phyloP scores from a whole-genome alignment of 2,797 vertebrate species.

The Alosa sapidissima region DNA sequence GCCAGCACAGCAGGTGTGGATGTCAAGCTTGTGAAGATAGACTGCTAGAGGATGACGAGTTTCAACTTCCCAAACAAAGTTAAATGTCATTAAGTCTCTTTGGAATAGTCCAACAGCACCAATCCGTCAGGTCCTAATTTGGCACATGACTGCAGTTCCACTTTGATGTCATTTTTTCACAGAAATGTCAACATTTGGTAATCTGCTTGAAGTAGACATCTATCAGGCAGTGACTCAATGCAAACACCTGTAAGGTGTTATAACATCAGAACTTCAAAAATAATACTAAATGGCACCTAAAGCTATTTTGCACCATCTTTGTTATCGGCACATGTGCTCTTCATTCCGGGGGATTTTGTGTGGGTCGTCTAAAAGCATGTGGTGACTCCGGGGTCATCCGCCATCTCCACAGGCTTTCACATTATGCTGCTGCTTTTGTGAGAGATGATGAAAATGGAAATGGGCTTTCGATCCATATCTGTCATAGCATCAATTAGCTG shows the following conservation, averaged over 20 bases:
- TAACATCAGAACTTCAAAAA: background rate
- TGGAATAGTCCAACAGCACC: background rate
- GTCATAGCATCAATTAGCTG: constrained; percentile 35
- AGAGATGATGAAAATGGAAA: constrained; percentile 27
- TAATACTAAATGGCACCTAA: background rate
- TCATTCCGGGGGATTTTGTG: background rate
- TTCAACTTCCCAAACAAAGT: background rate
- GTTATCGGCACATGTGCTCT: background rate
- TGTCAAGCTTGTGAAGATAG: background rate
- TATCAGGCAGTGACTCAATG: background rate
- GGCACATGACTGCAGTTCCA: background rate
- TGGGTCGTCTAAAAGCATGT: background rate
- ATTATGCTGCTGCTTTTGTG: background rate
- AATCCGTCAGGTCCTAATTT: background rate
- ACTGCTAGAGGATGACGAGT: background rate
- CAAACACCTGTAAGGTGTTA: constrained; percentile 14
- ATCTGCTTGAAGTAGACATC: constrained; percentile 8
- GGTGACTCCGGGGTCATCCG: background rate
- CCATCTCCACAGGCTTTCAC: background rate
- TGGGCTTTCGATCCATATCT: constrained; percentile 34
- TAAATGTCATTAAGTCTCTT: background rate
- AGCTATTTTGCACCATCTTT: background rate
- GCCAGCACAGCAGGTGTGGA: background rate
- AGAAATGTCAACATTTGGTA: constrained; percentile 6
- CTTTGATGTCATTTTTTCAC: constrained; percentile 11